phyloP scores from a whole-genome alignment of 2,113 vertebrate species.

The Mastomys coucha region DNA sequence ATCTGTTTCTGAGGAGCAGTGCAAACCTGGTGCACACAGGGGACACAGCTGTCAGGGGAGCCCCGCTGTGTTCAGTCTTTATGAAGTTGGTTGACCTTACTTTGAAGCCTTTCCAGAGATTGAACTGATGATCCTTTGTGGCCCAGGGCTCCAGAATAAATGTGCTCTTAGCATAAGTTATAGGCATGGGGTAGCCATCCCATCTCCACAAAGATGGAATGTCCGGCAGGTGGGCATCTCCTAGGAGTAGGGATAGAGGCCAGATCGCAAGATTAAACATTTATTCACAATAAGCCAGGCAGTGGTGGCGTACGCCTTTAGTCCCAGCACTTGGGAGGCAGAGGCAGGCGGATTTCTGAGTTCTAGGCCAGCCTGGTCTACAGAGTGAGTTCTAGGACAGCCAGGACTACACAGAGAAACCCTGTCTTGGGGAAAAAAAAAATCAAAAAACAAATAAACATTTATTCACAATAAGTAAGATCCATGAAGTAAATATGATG shows the following conservation, averaged over 20 bases:
- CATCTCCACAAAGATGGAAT: not conserved
- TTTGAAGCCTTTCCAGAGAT: not conserved
- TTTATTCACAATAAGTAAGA: not conserved
- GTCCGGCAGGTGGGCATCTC: not conserved
- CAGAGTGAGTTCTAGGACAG: too few species aligned
- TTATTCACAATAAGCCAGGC: not conserved
- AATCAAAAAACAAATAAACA: not conserved
- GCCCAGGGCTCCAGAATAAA: not conserved
- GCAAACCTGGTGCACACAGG: not conserved
- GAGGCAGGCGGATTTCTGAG: too few species aligned
- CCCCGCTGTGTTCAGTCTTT: not conserved
- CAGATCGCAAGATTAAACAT: not conserved
- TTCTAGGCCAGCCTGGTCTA: too few species aligned
- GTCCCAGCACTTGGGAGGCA: too few species aligned
- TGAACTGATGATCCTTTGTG: not conserved
- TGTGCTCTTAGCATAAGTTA: not conserved
- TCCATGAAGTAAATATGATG: not conserved
- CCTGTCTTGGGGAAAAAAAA: too few species aligned
- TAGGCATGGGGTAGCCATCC: too few species aligned
- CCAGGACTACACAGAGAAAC: too few species aligned
- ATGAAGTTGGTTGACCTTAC: not conserved
- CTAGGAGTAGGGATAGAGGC: not conserved
- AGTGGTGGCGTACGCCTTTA: too few species aligned
- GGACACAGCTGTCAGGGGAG: not conserved
- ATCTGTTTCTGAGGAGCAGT: not conserved